Base-by-base conservation (phyloP, 2,888 invertebrate genomes). In the Achlya flavicornis region DNA sequence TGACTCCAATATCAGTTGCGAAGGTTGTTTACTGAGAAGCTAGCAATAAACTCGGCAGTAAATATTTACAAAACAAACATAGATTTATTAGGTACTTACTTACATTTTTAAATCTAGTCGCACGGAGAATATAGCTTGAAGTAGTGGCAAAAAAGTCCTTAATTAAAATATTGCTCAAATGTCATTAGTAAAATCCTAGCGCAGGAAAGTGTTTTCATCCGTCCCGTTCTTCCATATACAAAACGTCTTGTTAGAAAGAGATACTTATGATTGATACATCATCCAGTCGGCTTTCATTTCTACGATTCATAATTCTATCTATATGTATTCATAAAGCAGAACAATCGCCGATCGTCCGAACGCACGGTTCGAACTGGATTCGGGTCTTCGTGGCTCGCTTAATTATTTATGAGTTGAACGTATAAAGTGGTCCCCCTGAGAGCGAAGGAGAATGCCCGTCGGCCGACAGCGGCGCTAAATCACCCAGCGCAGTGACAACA, bases 361-460 rank as follows among this genome's bases (percentile, higher is more conserved):
- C 16, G 48, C 14, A 48, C 7, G 48, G 16, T 16, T 7, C 7
- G 19, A 19, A 16, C 16, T 53, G 10, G 53, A 6, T 53, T 19
- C 53, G 16, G 14, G 53, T 53, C 19, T n/a, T 58, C 43, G 64
- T 64, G 71, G 69, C 67, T 69, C 69, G 71, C 72, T 74, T 80
- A 74, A 80, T 82, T 84, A 84, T 85, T 82, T 80, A 84, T 79
- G 79, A 81, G 76, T 65, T 46, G 70, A 69, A 65, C 71, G 74
- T 71, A 74, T 75, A 75, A 73, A 80, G 70, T 70, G 71, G 69
- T 74, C 63, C 68, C 61, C 65, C 70, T 63, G 67, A 69, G 78
- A 83, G 72, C 83, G 87, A 86, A 80, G 82, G 70, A 81, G 83
- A 87, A 86, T 85, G 74, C 76, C 73, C 77, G 76, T 64, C 71